Base-by-base conservation (phyloP, 2,888 invertebrate genomes). In the Dicycla oo region DNA sequence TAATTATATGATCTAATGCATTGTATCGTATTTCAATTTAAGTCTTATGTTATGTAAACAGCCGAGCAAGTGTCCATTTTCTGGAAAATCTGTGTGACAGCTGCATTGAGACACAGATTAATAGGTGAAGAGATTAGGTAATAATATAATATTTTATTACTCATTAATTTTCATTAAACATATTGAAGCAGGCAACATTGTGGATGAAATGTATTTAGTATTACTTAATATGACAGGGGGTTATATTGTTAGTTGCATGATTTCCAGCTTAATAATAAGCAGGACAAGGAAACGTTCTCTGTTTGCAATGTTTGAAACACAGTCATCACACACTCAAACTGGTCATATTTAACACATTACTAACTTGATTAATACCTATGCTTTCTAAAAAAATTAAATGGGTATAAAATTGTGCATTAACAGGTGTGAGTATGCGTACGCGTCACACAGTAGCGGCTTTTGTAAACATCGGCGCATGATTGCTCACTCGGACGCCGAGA, bases 341-440 rank as follows among this genome's bases (percentile, higher is more conserved):
- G 20, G 40, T 69, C 58, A 79, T 40, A 71, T 72, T 80, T 67
- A 60, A 76, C 68, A 73, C 75, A 60, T 69, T 66, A 71, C 67
- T 77, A 61, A 81, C 63, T 64, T 82, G 54, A 81, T 83, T 81
- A 73, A 67, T 70, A 71, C 67, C 45, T 38, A 69, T 53, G 60
- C 84, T 83, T 81, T 82, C 82, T 81, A 77, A 67, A 77, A 81
- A 74, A 64, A 69, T 78, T 72, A 81, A 69, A 84, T 75, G 26
- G 60, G 54, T 60, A 69, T 65, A 75, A 83, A 57, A 74, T 72
- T 71, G 69, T 64, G 64, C 74, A 73, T 80, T 71, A 82, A 76
- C 82, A 66, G 60, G 51, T 74, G 64, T 62, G 56, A 63, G 74
- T 73, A 57, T 73, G 57, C 66, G 72, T 18, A 63, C 43, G 78